Conservation (phyloP, 2,888 invertebrate genomes). For the Tenthredo distinguenda region DNA sequence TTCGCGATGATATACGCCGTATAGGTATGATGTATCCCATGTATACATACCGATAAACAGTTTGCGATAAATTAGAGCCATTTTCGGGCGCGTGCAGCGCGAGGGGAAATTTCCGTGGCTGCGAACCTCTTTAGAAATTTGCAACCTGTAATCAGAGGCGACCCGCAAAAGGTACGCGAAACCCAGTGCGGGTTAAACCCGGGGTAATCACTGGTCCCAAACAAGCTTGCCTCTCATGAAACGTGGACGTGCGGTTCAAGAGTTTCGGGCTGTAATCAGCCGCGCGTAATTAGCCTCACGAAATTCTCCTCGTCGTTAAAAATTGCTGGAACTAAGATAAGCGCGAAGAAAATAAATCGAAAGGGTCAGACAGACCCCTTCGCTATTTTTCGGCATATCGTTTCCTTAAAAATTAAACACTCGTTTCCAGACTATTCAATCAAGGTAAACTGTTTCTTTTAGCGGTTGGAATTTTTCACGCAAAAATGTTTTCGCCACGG, state of each 20-base stretch:
- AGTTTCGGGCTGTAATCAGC: constrained; percentile 33
- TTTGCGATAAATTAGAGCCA: not conserved
- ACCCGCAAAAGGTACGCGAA: not conserved
- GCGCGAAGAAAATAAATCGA: not conserved
- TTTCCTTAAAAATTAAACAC: not conserved
- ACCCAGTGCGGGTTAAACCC: not conserved
- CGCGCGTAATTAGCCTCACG: constrained; percentile 1
- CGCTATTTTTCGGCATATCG: not conserved
- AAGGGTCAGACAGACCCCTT: not conserved
- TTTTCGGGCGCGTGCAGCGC: not conserved
- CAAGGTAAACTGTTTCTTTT: not conserved
- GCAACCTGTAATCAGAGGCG: constrained; percentile 23
- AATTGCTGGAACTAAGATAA: not conserved
- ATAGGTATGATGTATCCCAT: not conserved
- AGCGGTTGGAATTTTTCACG: not conserved
- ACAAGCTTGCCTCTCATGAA: not conserved
- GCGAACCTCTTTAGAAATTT: constrained; percentile 11
- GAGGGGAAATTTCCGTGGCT: not conserved
- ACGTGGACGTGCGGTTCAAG: not conserved
- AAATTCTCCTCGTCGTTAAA: not conserved
- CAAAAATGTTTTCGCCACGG: not conserved
- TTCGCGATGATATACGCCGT: not conserved
- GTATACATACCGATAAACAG: not conserved
- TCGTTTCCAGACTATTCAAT: not conserved
- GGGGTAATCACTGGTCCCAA: not conserved